Base-by-base conservation (phyloP, 2,797 vertebrate genomes). In the Lacerta agilis region DNA sequence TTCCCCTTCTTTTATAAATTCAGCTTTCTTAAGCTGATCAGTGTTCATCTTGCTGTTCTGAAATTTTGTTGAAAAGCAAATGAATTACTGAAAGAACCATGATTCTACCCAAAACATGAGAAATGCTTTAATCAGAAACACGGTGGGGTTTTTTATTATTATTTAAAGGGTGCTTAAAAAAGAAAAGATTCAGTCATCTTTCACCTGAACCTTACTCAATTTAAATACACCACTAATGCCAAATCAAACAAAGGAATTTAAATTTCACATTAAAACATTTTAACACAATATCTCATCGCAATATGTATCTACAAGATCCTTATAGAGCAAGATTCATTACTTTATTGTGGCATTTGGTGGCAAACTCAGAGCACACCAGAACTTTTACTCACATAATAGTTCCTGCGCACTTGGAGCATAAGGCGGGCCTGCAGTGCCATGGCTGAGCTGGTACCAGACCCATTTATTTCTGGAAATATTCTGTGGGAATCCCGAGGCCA, bases 1-100 rank as follows among this genome's bases (percentile, higher is more conserved):
- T 93, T 98, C 96, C n/a, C 97, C 96, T 88, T 97, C 97, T 91
- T 95, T 96, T 82, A 98, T 38, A 85, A 98, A 98, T 88, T 97
- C 96, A 9, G 91, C 89, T 93, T 96, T 97, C 93, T 96, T 96
- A 76, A 95, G 87, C 85, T 92, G 93, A 90, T 88, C 94, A 87
- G 88, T 92, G 89, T 95, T 97, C 79, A 93, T 94, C 79, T 96
- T 97, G 92, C 89, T 90, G 41, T 88, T 94, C 78, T 96, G 93
- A 81, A 92, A 93, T 1, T 41, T 41, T 89, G 83, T 87, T 23
- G 94, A 89, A 93, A 90, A 89, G 93, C 94, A 89, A 91, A 43
- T 79, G 86, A 80, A 91, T 90, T 71, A 88, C 90, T 91, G 88
- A 92, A 95, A 91, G 86, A 92, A 8, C 91, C 94, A 71, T 92